phyloP scores from a whole-genome alignment of 1,140 invertebrate genomes.

The Dendrolimus punctatus region DNA sequence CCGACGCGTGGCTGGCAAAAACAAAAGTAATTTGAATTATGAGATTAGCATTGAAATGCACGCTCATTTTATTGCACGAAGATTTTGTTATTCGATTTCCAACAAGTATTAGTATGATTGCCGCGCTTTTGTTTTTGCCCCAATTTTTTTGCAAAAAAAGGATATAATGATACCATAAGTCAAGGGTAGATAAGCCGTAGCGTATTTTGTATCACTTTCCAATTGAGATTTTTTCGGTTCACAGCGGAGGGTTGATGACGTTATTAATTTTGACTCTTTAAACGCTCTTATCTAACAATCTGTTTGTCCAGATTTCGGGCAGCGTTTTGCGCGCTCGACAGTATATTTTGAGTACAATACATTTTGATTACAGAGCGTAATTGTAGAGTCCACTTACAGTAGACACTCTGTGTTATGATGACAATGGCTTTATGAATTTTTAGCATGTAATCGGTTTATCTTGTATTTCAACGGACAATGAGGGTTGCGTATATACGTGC shows the following conservation, averaged over 20 bases:
- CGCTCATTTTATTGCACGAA: conserved; percentile 55
- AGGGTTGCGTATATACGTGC: conserved; percentile 42
- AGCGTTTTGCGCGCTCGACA: too few species aligned
- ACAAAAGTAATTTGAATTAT: conserved; percentile 60
- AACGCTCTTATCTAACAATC: conserved; percentile 6
- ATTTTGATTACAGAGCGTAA: too few species aligned
- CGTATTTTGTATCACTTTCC: conserved; percentile 53
- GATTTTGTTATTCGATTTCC: conserved; percentile 50
- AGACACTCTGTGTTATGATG: conserved; percentile 33
- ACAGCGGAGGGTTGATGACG: conserved; percentile 29
- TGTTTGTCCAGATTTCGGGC: background rate
- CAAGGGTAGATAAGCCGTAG: conserved; percentile 57
- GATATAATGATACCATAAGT: conserved; percentile 66
- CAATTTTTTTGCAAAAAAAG: conserved; percentile 60
- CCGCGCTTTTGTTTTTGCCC: conserved; percentile 53
- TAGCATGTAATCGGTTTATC: conserved; percentile 57
- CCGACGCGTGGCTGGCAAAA: conserved; percentile 50
- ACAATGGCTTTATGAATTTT: conserved; percentile 58
- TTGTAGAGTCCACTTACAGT: background rate
- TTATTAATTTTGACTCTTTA: conserved; percentile 24
- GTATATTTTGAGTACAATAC: too few species aligned
- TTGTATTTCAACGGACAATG: conserved; percentile 46
- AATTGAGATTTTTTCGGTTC: conserved; percentile 39
- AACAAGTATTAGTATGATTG: conserved; percentile 56
- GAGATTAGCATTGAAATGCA: conserved; percentile 56